Evolutionary conservation across 2,797 vertebrate genomes (phyloP), one percentile per base, ranked within the genome.

Genomic region (Alectoris magna): DNA sequence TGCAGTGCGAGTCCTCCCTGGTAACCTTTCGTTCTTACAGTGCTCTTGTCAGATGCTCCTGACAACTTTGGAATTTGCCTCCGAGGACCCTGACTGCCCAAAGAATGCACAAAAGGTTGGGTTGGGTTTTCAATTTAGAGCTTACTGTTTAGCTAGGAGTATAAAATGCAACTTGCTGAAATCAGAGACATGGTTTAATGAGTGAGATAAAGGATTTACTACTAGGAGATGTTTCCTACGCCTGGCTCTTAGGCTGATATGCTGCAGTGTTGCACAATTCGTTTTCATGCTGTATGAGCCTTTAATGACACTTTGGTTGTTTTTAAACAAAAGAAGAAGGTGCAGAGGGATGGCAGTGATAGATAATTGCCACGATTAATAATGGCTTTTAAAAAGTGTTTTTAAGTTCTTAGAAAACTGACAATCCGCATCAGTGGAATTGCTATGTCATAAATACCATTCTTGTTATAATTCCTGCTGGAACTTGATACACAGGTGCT

Each of bases 351-450:
- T 58, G 72, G 55, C 22, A 81, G n/a, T 51, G 73, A 34, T 68
- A 43, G 29, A 36, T 77, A 51, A 74, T 60, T 38, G 24, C 17
- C 22, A 73, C 8, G 31, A 79, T 78, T 34, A 91, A 67, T 51
- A 80, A 66, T 53, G 36, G 15, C 16, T 51, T 51, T 53, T 71
- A 49, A 3, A 49, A 56, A 27, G 21, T 49, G 17, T 59, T 19
- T 93, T 85, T 79, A 46, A 60, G 38, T 93, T 84, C 78, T 58
- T 64, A 71, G 68, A 62, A 56, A 82, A 49, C 26, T 84, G 88
- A 55, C 44, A 58, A 0, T 75, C 48, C 64, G 58, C 49, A 11
- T 69, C 38, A 90, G 31, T 71, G 78, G 41, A 84, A 90, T 43
- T 79, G 16, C 19, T 78, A 16, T 38, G 31, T 34, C 34, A 53